phyloP scores from a whole-genome alignment of 2,113 vertebrate genomes.

The Antidorcas marsupialis region DNA sequence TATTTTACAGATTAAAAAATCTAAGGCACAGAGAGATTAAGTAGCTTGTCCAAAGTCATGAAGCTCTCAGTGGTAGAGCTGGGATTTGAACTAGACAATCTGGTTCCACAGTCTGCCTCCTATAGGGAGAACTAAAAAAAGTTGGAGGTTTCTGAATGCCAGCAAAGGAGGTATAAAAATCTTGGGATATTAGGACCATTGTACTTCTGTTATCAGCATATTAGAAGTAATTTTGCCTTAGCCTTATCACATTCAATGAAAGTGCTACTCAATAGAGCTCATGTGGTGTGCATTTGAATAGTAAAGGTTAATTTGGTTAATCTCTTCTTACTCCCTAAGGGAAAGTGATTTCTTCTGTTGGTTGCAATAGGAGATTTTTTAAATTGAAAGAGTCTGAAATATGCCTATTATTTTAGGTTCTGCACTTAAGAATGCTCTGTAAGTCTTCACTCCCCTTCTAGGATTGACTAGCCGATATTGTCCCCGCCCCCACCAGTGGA shows the following conservation, averaged over 20 bases:
- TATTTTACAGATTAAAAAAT: slow-evolving; percentile 10
- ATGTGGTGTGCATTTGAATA: slow-evolving; percentile 9
- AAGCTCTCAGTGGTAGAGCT: neutral
- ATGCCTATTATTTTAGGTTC: neutral
- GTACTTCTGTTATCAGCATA: slow-evolving; percentile 45
- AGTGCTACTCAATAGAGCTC: slow-evolving; percentile 10
- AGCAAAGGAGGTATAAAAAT: neutral
- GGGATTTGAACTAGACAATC: neutral
- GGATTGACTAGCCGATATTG: neutral
- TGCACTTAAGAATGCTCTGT: neutral
- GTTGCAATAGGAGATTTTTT: slow-evolving; percentile 23
- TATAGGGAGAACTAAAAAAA: neutral
- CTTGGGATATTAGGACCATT: slow-evolving; percentile 38
- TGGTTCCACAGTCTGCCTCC: neutral
- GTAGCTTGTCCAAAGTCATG: neutral
- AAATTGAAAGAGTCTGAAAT: slow-evolving; percentile 20
- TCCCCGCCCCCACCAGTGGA: neutral
- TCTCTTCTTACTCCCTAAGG: slow-evolving; percentile 31
- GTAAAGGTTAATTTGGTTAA: slow-evolving; percentile 64
- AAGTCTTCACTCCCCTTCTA: neutral
- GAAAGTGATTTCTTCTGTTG: slow-evolving; percentile 26
- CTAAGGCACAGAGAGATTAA: neutral
- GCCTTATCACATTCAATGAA: slow-evolving; percentile 35
- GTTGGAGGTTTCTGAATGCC: slow-evolving; percentile 28
- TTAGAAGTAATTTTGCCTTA: slow-evolving; percentile 47